Evolutionary conservation across 2,888 invertebrate genomes (phyloP), one percentile per base, ranked within the genome.

Genomic region (Pelosia muscerda): DNA sequence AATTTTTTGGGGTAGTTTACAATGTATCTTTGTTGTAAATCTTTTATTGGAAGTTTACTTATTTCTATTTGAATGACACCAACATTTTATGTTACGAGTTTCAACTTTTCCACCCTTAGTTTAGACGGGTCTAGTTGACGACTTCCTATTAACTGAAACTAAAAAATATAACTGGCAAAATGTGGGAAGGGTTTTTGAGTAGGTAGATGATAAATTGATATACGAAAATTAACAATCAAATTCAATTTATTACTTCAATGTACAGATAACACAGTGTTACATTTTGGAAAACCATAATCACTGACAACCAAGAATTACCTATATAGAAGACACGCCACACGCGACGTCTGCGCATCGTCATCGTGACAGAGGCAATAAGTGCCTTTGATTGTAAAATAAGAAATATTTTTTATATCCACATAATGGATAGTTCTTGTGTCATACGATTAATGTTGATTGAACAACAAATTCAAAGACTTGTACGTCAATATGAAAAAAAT

Each of bases 321-420:
- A 65, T 77, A 80, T 69, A 66, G 71, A 72, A 66, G 75, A 67
- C 25, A 73, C 63, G 66, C 85, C 83, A 86, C 84, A 83, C 87
- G 85, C 84, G 82, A 79, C 85, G 91, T 74, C 88, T 90, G 91
- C 87, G 86, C 88, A 90, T 74, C 88, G 87, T 92, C 92, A 91
- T 79, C 81, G 82, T 88, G 90, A 90, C 90, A 88, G 66, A 73
- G 78, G 77, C 81, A 83, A 81, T 84, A 84, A 79, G 81, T 77
- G 78, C 68, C 73, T 68, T 71, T 83, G 84, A 89, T 88, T 87
- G 82, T 84, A 82, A 83, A 88, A 90, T 84, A 84, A 84, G 79
- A 81, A 84, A 84, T 81, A 56, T 69, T 73, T 81, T 78, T 81
- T 82, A 81, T 87, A 83, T 82, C 76, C 71, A 81, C 79, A 81